Evolutionary conservation across 2,113 vertebrate species (phyloP).

Genomic region (Otus sunia): DNA sequence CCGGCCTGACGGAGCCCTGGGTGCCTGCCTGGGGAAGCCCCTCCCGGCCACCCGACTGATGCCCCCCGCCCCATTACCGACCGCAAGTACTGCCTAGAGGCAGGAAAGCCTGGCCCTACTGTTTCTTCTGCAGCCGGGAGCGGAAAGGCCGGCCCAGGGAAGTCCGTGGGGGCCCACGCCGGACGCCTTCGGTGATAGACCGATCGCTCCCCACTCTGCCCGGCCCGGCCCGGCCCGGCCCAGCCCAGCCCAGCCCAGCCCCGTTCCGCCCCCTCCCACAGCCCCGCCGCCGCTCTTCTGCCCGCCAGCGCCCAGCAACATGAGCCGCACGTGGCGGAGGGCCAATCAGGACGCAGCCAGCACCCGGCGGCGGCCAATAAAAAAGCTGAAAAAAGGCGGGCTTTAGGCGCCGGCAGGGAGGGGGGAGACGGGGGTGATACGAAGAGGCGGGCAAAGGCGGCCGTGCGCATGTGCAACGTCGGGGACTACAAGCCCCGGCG

Average conservation of each 20-base stretch:
- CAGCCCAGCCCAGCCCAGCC: accelerated
- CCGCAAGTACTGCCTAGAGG: neutral
- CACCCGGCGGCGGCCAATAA: no score
- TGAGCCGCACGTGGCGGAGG: no score
- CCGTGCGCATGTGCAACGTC: neutral
- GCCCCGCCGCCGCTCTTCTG: no score
- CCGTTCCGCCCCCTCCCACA: no score
- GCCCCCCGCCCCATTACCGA: neutral
- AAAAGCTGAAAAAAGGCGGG: no score
- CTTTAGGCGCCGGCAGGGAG: no score
- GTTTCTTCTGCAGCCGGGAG: neutral
- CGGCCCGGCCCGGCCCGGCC: neutral
- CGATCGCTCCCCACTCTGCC: no score
- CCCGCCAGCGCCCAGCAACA: no score
- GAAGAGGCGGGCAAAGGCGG: neutral
- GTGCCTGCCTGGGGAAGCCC: neutral
- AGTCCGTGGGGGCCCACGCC: neutral
- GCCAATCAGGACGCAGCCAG: no score
- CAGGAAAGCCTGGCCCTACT: neutral
- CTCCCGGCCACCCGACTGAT: neutral
- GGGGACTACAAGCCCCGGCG: neutral
- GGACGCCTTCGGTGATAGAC: neutral
- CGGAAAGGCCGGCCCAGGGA: accelerated
- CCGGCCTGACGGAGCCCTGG: neutral
- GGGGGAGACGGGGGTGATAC: no score